Evolutionary conservation across 2,888 invertebrate genomes (phyloP), one percentile per base, ranked within the genome.

Genomic region (Rutpela maculata): DNA sequence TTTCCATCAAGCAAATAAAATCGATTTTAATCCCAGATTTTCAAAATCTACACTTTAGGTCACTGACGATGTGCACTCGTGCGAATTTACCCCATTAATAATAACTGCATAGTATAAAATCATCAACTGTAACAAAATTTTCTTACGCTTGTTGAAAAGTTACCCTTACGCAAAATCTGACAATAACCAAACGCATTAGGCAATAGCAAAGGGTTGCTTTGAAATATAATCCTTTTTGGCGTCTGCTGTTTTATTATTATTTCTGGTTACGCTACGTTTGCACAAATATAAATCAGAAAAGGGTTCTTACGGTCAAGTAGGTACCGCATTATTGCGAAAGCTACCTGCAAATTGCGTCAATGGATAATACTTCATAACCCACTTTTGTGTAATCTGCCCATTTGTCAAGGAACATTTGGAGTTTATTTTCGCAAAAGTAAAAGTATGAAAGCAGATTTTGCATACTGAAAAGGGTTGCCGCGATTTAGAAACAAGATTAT

Each of bases 321-420:
- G 65, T 66, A 70, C 70, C 67, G 63, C 66, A 38, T 77, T 65
- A 71, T 74, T 66, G 66, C 65, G 55, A 71, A 68, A 76, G 68
- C 74, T 82, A 82, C 82, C 82, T 82, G 81, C 78, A 77, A 78
- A 81, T 81, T 81, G 79, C 76, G 80, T 81, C 74, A 81, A 76
- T 72, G 73, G 55, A 35, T 19, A 31, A 11, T 63, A 50, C 56
- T 56, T 12, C 11, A 50, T 50, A 50, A 50, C 50, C 56, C 50
- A 31, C 22, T 56, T 50, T 35, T 38, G 35, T 50, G 38, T 26
- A 59, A 59, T 59, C 19, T n/a, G 65, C 38, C 65, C 18, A 38
- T 65, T 65, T 65, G 65, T 65, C 38, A 65, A n/a, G 18, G 38
- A 65, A 18, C 38, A 43, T 38, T 65, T 12, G 19, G 22, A 22